Percentiles rank a stretch among this genome's conserved stretches.
phyloP scores from a whole-genome alignment of 2,888 invertebrate species.

The Phasia obesa region DNA sequence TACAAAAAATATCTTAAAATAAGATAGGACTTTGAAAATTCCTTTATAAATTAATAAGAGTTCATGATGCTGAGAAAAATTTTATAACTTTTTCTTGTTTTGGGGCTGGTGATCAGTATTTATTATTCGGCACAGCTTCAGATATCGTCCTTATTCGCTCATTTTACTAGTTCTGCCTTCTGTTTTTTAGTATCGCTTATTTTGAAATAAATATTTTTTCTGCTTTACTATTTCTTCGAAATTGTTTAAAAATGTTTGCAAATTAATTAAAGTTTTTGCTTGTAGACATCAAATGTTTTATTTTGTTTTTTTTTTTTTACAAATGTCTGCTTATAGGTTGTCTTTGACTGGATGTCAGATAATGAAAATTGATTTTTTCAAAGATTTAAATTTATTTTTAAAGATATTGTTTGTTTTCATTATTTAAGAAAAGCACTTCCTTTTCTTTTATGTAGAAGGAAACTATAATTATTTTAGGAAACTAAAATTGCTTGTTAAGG shows the following conservation, averaged over 20 bases:
- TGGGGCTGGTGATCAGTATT: no score
- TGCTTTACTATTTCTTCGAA: conserved; percentile 21
- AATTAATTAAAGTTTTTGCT: conserved; percentile 34
- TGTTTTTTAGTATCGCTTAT: conserved; percentile 24
- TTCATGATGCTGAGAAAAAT: no score
- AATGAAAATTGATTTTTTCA: conserved; percentile 22
- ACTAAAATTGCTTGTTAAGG: no score
- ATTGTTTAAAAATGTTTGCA: conserved; percentile 16
- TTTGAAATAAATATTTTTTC: conserved; percentile 35
- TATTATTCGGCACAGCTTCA: not conserved
- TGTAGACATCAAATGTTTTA: conserved; percentile 48
- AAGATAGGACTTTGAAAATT: no score
- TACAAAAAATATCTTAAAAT: no score
- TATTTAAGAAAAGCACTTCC: no score
- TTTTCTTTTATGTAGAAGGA: no score
- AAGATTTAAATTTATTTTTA: not conserved
- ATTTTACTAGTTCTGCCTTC: not conserved
- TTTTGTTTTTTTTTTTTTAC: conserved; percentile 11
- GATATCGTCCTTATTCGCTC: not conserved
- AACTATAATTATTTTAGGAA: no score
- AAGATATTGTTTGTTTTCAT: not conserved
- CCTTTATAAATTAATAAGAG: not conserved
- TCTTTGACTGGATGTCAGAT: conserved; percentile 54
- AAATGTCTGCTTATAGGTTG: conserved; percentile 25
- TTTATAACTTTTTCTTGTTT: no score